These are phyloP conservation scores for Enoplosus armatus DNA, from an alignment of 2,797 vertebrate genomes.

Conservation along the genomic window DNA sequence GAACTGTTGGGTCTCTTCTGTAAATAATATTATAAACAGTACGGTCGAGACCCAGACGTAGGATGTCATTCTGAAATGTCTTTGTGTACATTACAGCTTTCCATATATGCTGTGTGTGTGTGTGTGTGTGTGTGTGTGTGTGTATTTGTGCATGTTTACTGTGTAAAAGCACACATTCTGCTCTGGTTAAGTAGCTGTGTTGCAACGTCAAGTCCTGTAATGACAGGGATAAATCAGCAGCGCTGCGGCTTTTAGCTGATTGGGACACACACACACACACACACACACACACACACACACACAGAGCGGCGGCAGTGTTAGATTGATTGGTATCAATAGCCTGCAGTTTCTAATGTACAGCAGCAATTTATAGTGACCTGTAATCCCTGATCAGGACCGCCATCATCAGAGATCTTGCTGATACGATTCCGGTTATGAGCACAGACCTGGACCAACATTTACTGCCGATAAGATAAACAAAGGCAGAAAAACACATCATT, in stretches of 20 bases:
- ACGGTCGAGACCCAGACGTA: too few relatives aligned
- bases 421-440: slow-evolving; percentile 19
- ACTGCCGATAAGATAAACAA: background rate
- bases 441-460: background rate
- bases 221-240: slow-evolving; percentile 55
- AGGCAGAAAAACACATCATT: background rate
- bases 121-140: slow-evolving; percentile 10
- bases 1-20: too few relatives aligned
- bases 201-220: slow-evolving; percentile 52
- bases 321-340: slow-evolving; percentile 57
- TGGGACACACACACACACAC: slow-evolving; percentile 26
- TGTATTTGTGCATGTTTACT: slow-evolving; percentile 21
- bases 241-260: slow-evolving; percentile 61
- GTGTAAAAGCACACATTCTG: slow-evolving; percentile 29
- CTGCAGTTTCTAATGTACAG: slow-evolving; percentile 13
- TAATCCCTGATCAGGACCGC: slow-evolving; percentile 9
- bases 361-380: slow-evolving; percentile 1
- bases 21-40: too few relatives aligned
- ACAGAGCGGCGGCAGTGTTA: background rate
- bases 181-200: slow-evolving; percentile 52
- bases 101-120: slow-evolving; percentile 2
- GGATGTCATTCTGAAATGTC: background rate
- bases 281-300: slow-evolving; percentile 18
- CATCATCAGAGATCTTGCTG: slow-evolving; percentile 6
- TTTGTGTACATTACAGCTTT: slow-evolving; percentile 12